Evolutionary conservation across 2,797 vertebrate genomes (phyloP), one percentile per base, ranked within the genome.

Genomic region (Gymnoscopelus microlampas): DNA sequence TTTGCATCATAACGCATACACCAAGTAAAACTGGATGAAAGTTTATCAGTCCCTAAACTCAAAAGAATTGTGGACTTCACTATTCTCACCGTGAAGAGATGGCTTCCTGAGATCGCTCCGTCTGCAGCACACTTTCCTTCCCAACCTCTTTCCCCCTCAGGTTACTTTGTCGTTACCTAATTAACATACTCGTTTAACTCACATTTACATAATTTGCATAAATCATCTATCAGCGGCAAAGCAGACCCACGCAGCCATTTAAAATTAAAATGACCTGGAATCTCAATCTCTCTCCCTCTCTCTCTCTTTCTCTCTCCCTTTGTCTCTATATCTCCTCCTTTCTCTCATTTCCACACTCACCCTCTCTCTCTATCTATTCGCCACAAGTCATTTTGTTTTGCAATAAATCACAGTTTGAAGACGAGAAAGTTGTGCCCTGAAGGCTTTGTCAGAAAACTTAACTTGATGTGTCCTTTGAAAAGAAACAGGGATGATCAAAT

Each of bases 391-490:
- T 66, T 71, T 64, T 71, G 74, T 86, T 84, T 64, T 78, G 39
- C 39, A 77, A 63, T 64, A 60, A 74, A 67, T 76, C 53, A 51
- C 50, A 0, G 9, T 80, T 80, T 84, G 69, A 85, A 85, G 66
- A 76, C 65, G 70, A 68, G 75, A 74, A 55, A 76, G 71, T 61
- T 0, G 51, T 50, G 63, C 76, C 88, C 88, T 1, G 23, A 82
- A 82, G 90, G 84, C 85, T 72, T 10, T 74, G 80, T 87, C 83
- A 81, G 77, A 82, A 71, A 72, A 88, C 78, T 71, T 81, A 78
- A 51, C 50, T 13, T 13, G 49, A 84, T 53, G 72, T 76, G 69
- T 82, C 61, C 76, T 74, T 83, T 88, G 72, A 88, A 84, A 86
- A 82, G 84, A 83, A 78, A 60, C 74, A 32, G 62, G 57, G 66